Base-by-base conservation (phyloP, 2,113 vertebrate species). In the Anser cygnoides region DNA sequence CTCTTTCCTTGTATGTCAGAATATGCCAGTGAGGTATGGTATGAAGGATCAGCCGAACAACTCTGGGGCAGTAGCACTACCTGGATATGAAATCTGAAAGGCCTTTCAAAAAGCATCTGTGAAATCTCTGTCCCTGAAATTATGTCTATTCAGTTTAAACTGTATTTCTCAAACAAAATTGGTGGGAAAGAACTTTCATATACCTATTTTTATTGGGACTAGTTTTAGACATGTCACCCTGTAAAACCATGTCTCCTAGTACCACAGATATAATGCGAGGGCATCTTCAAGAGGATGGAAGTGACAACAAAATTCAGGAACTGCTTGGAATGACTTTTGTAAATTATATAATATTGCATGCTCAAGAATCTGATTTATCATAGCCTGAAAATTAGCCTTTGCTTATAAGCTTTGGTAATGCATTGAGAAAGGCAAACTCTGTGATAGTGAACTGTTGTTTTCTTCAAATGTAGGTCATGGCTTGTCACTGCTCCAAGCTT, bases 191-290 rank as follows among this genome's bases (percentile, higher is more conserved):
- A 41, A 37, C 16, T 37, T 52, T 28, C 4, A 7, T n/a, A 31
- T 65, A 68, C 5, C 22, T n/a, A 0, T 33, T 43, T 81, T 55
- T 19, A 35, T 50, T 50, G 57, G 41, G 46, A 7, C 17, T 92
- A 66, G 4, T 25, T 87, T 74, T 62, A 50, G 58, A 50, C 28
- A 25, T 39, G 6, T 20, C 44, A 80, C 22, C 35, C 43, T 72
- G 7, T 37, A 61, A 77, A 57, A 18, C 41, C 23, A 10, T 0
- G 0, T 31, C 7, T 59, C 35, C 35, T 78, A 61, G 3, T 33
- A n/a, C n/a, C 23, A 8, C 1, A 35, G 12, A 7, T 50, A 23
- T 35, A 67, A 18, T 22, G 16, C 26, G 78, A 79, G 5, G 7
- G 9, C 31, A 7, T 50, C 37, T 88, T 50, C 43, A 43, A 22